Evolutionary conservation across 2,797 vertebrate genomes (phyloP), one percentile per base, ranked within the genome.

Genomic region (Microchirus variegatus): DNA sequence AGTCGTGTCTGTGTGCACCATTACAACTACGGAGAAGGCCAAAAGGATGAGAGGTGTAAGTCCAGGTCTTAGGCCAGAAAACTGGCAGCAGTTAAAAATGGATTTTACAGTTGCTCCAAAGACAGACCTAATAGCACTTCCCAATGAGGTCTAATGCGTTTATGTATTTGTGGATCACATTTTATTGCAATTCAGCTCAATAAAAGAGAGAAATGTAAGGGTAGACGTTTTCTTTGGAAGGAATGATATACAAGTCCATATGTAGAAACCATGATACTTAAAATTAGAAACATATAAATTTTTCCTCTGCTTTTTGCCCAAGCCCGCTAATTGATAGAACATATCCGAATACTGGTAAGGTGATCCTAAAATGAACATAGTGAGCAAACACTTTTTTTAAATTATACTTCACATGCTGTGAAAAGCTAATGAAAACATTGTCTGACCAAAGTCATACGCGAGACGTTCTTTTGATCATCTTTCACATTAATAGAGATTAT

Each of bases 141-240:
- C 78, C 80, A 83, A 42, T 85, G 81, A 92, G 84, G 83, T 85
- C 81, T 88, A 87, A 92, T 88, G 85, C 70, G 71, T 89, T 91
- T 87, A 92, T 91, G 78, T 86, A 91, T 92, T 90, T 85, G 84
- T 88, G 87, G 89, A 90, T 90, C 88, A 66, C 31, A 65, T 88
- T 92, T 91, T 90, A 90, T 87, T 84, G 86, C 88, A 87, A 86
- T 87, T 84, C 77, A 65, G 80, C 83, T 91, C 87, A 83, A 90
- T 91, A 89, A 91, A 91, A 82, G 31, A 67, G 74, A 81, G 83
- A 91, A 91, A 91, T 87, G 81, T 90, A 84, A 82, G 84, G 83
- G 83, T 84, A 78, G 67, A 75, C 60, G 89, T 92, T 93, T 92
- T 91, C 88, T 93, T 93, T 93, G 91, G 92, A 91, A 68, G 58